Conservation (phyloP, 2,797 vertebrate genomes). For the Nannoperca obscura region DNA sequence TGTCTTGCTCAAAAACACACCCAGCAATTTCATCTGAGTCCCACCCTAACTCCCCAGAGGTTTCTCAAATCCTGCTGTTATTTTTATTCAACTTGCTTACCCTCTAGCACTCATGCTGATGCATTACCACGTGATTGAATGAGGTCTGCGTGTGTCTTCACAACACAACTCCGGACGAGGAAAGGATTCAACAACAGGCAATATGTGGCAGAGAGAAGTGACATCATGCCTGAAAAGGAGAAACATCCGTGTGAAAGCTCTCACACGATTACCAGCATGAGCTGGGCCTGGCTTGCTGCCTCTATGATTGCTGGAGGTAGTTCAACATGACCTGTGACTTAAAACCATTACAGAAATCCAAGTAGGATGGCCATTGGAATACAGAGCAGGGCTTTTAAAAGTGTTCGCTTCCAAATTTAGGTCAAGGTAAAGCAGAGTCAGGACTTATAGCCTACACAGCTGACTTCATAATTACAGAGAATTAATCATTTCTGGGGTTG, state of each 20-base stretch:
- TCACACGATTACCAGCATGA: conserved; percentile 39
- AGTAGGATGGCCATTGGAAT: conserved; percentile 40
- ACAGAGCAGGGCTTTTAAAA: conserved; percentile 48
- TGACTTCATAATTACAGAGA: conserved; percentile 54
- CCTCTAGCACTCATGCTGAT: conserved; percentile 56
- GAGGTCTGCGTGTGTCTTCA: conserved; percentile 25
- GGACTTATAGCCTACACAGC: conserved; percentile 40
- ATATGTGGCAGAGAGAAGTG: conserved; percentile 51
- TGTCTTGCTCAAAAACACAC: conserved; percentile 72
- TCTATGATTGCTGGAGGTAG: conserved; percentile 56
- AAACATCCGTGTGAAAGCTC: conserved; percentile 39
- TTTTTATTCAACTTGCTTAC: conserved; percentile 78
- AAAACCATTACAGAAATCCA: conserved; percentile 54
- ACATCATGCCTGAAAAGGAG: conserved; percentile 47
- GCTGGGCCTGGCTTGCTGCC: conserved; percentile 28
- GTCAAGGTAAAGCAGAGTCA: conserved; percentile 63
- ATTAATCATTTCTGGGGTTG: conserved; percentile 44
- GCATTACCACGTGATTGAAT: conserved; percentile 47
- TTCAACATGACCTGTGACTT: conserved; percentile 57
- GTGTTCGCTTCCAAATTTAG: conserved; percentile 52
- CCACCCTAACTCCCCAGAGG: conserved; percentile 82
- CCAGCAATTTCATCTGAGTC: conserved; percentile 84
- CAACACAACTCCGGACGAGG: conserved; percentile 34
- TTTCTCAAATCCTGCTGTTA: conserved; percentile 77
- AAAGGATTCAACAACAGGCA: conserved; percentile 38